These are phyloP conservation scores for Cerastis leucographa DNA, from an alignment of 2,888 invertebrate species.

Conservation along the genomic window DNA sequence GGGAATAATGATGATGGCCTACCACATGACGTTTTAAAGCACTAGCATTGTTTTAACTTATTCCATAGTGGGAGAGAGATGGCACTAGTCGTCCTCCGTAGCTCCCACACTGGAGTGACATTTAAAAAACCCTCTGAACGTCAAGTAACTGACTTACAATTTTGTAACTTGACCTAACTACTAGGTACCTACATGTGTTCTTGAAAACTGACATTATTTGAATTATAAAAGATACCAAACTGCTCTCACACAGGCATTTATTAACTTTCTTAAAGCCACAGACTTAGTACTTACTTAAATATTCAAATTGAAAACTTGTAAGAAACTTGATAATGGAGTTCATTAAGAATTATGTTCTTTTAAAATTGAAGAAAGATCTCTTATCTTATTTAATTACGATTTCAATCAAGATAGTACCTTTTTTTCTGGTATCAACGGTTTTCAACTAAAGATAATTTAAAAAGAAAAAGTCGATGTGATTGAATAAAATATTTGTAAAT, in stretches of 20 bases:
- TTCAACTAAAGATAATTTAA: constrained; percentile 5
- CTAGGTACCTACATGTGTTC: not conserved
- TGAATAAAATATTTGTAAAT: not conserved
- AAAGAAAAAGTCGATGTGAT: not conserved
- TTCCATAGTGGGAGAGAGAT: too few relatives aligned
- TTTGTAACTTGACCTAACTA: too few relatives aligned
- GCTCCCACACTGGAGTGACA: too few relatives aligned
- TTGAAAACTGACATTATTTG: not conserved
- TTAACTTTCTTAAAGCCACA: constrained; percentile 18
- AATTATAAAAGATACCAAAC: not conserved
- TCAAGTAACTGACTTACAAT: too few relatives aligned
- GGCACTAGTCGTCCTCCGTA: too few relatives aligned
- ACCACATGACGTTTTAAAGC: too few relatives aligned
- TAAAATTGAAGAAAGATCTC: constrained; percentile 18
- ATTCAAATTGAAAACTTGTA: constrained; percentile 44
- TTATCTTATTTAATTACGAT: constrained; percentile 44
- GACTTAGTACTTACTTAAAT: constrained; percentile 25
- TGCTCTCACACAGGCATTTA: not conserved
- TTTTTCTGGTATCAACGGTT: constrained; percentile 11
- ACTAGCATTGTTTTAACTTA: too few relatives aligned
- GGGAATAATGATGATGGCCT: too few relatives aligned
- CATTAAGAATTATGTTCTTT: constrained; percentile 30
- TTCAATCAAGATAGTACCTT: constrained; percentile 37
- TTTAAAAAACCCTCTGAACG: too few relatives aligned
- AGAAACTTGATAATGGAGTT: constrained; percentile 38